phyloP scores from a whole-genome alignment of 1,140 invertebrate species.

The Lasioglossum baleicum region DNA sequence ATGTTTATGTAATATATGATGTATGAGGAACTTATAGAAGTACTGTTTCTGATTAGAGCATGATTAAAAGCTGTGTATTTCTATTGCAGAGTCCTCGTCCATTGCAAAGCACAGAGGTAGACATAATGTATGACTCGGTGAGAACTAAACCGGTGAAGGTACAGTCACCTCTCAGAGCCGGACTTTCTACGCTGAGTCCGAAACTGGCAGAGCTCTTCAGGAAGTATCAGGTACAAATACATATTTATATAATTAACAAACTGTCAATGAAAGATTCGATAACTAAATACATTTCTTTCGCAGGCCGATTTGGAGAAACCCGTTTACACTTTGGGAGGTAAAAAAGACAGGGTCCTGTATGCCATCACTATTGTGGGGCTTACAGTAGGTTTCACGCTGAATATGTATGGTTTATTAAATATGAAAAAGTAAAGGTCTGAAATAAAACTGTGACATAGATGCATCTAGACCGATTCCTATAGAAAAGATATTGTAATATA shows the following conservation, averaged over 20 bases:
- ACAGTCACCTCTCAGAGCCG: neutral
- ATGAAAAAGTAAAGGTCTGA: no score
- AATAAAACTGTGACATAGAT: constrained; percentile 8
- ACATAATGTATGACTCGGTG: constrained; percentile 58
- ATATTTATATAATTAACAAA: neutral
- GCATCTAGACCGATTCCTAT: neutral
- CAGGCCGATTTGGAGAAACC: constrained; percentile 77
- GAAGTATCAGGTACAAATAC: constrained; percentile 54
- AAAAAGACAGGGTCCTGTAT: constrained; percentile 77
- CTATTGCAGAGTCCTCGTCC: constrained; percentile 56
- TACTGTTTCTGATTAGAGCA: neutral
- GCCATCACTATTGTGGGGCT: constrained; percentile 69
- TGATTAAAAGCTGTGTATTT: constrained; percentile 2
- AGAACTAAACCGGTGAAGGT: constrained; percentile 54
- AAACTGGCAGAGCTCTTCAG: constrained; percentile 41
- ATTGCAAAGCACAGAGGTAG: constrained; percentile 56
- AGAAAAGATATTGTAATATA: neutral
- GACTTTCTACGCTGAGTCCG: constrained; percentile 18
- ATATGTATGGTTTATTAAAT: neutral
- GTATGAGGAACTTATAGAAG: neutral
- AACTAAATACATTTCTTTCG: constrained; percentile 32
- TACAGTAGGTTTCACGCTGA: accelerated
- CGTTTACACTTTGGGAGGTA: constrained; percentile 78
- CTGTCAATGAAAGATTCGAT: neutral
- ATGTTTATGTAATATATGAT: constrained; percentile 6